These are phyloP conservation scores for Aurelia sp. DNA, from an alignment of 30 jellyfish, hydroid and myxozoan species.

Conservation along the genomic window DNA sequence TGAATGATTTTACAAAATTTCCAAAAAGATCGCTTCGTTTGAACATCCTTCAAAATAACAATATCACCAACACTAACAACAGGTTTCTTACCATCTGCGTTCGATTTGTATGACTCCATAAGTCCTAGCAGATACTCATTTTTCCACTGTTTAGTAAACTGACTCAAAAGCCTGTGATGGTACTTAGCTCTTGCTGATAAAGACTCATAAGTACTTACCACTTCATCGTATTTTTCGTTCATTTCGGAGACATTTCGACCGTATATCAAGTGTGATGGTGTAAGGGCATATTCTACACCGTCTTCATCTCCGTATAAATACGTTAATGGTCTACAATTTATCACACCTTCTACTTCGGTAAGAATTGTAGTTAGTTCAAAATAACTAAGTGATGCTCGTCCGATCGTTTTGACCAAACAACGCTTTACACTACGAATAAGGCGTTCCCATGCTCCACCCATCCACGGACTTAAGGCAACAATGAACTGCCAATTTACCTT, in stretches of 20 bases:
- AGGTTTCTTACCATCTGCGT: slow-evolving; percentile 12
- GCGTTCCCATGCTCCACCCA: slow-evolving; percentile 30
- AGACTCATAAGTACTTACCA: slow-evolving; percentile 45
- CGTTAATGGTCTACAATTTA: slow-evolving; percentile 47
- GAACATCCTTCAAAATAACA: slow-evolving; percentile 22
- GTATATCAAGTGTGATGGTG: slow-evolving; percentile 23
- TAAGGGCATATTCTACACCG: slow-evolving; percentile 25
- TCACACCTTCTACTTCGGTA: slow-evolving; percentile 36
- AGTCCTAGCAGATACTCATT: slow-evolving; percentile 41
- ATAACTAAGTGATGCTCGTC: slow-evolving; percentile 4
- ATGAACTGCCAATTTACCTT: background rate
- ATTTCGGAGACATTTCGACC: slow-evolving; percentile 10
- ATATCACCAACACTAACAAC: slow-evolving; percentile 12
- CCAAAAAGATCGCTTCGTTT: slow-evolving; percentile 50
- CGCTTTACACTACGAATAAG: background rate
- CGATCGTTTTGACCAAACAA: background rate
- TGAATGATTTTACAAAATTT: slow-evolving; percentile 14
- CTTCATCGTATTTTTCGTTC: slow-evolving; percentile 10
- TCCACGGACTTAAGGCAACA: background rate
- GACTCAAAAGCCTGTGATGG: slow-evolving; percentile 8
- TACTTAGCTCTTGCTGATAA: slow-evolving; percentile 31
- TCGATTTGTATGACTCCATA: slow-evolving; percentile 4
- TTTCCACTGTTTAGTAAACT: slow-evolving; percentile 48
- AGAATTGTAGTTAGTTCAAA: slow-evolving; percentile 41
- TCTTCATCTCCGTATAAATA: slow-evolving; percentile 23